A percentile compares a stretch with the other conserved stretches of the same genome.
Conservation (phyloP, 2,888 invertebrate species). For the Icerya purchasi region DNA sequence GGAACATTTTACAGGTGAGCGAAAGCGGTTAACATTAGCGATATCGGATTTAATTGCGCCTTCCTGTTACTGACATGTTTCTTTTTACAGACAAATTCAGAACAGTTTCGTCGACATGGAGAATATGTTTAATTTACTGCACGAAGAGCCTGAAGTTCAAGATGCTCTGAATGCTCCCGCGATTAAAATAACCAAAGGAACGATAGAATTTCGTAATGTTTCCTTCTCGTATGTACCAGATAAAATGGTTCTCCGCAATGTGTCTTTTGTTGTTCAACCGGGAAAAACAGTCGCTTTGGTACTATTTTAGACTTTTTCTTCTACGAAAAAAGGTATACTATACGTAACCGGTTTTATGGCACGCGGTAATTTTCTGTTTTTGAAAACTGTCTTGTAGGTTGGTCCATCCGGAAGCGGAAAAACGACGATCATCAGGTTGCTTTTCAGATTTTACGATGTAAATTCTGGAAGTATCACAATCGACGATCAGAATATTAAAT, state of each 20-base stretch:
- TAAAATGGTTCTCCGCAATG: constrained; percentile 46
- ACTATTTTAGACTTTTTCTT: constrained; percentile 19
- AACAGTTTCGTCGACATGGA: constrained; percentile 98
- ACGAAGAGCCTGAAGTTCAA: constrained; percentile 64
- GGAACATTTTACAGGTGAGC: constrained; percentile 85
- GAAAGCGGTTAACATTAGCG: no score
- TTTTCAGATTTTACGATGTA: constrained; percentile 93
- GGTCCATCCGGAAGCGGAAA: constrained; percentile 85
- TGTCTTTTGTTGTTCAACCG: constrained; percentile 55
- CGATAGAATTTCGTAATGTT: constrained; percentile 74
- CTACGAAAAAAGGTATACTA: no score
- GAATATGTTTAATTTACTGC: constrained; percentile 91
- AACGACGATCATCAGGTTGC: constrained; percentile 79
- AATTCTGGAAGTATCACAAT: constrained; percentile 65
- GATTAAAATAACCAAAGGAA: constrained; percentile 43
- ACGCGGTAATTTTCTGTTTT: constrained; percentile 3
- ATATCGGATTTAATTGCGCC: no score
- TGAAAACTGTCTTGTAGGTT: constrained; percentile 31
- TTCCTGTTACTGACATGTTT: no score
- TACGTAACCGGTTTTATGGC: no score
- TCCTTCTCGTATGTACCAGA: constrained; percentile 72
- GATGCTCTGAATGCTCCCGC: constrained; percentile 61
- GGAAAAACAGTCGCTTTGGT: constrained; percentile 70
- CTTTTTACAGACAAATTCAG: constrained; percentile 59
- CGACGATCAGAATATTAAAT: constrained; percentile 72